Evolutionary conservation across 2,113 vertebrate species (phyloP).

Genomic region (Hypanus sabinus): DNA sequence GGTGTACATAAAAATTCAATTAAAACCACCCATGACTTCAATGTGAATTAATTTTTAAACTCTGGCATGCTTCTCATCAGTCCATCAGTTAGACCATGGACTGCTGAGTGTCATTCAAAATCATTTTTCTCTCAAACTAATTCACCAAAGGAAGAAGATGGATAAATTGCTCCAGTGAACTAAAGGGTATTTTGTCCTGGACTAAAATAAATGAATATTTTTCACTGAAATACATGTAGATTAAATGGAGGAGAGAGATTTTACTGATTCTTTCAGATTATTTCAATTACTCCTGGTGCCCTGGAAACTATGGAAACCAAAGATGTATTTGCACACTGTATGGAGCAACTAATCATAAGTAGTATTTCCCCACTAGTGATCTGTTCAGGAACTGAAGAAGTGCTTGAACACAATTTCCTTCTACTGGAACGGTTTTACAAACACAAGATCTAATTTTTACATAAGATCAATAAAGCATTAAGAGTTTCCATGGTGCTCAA

Average conservation of each 20-base stretch:
- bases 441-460: neutral
- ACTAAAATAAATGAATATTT: neutral
- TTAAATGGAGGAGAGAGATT: neutral
- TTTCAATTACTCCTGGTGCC: neutral
- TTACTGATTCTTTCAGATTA: neutral
- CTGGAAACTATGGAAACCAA: neutral
- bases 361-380: neutral
- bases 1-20: constrained; percentile 30
- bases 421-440: neutral
- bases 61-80: neutral
- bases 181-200: neutral
- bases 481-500: neutral
- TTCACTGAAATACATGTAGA: neutral
- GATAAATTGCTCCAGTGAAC: neutral
- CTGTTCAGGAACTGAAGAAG: neutral
- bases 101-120: neutral
- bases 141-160: neutral
- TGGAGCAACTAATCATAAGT: neutral
- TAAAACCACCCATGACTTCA: constrained; percentile 21
- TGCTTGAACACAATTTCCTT: neutral
- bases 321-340: neutral
- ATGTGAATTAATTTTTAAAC: constrained; percentile 26
- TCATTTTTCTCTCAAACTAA: neutral
- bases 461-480: neutral
- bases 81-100: constrained; percentile 23